Conservation (phyloP, 2,888 invertebrate species). For the Pandemis cinnamomeana region DNA sequence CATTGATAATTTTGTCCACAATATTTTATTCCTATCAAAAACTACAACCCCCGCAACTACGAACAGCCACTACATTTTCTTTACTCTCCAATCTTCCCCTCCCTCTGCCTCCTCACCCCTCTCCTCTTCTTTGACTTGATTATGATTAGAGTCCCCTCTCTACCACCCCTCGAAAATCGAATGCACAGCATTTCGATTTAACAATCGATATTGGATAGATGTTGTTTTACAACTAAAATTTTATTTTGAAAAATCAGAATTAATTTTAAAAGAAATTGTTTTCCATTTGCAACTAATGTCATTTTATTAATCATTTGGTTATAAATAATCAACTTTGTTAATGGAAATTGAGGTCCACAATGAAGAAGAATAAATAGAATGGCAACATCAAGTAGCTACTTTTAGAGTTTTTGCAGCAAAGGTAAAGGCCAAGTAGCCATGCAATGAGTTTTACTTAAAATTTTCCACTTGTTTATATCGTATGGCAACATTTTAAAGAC, state of each 20-base stretch:
- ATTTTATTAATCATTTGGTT: too few relatives aligned
- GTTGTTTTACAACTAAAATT: neutral
- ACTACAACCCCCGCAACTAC: constrained; percentile 38
- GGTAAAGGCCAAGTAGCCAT: too few relatives aligned
- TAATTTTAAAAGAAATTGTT: neutral
- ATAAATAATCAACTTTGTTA: too few relatives aligned
- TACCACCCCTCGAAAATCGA: constrained; percentile 21
- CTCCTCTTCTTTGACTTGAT: constrained; percentile 35
- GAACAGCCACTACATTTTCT: constrained; percentile 39
- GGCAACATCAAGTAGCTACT: too few relatives aligned
- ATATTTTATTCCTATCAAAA: constrained; percentile 33
- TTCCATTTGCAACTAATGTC: neutral
- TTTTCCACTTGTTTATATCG: too few relatives aligned
- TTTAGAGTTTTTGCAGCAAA: too few relatives aligned
- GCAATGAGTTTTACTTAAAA: too few relatives aligned
- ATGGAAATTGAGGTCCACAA: too few relatives aligned
- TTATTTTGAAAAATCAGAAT: neutral
- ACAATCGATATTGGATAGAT: neutral
- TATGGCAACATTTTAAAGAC: too few relatives aligned
- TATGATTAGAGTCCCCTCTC: constrained; percentile 36
- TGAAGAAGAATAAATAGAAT: too few relatives aligned
- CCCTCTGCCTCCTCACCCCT: constrained; percentile 10
- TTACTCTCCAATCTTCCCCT: constrained; percentile 17
- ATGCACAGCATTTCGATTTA: neutral
- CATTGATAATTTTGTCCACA: constrained; percentile 27